Evolutionary conservation across 2,888 invertebrate genomes (phyloP), one percentile per base, ranked within the genome.

Genomic region (Tuberolachnus salignus): DNA sequence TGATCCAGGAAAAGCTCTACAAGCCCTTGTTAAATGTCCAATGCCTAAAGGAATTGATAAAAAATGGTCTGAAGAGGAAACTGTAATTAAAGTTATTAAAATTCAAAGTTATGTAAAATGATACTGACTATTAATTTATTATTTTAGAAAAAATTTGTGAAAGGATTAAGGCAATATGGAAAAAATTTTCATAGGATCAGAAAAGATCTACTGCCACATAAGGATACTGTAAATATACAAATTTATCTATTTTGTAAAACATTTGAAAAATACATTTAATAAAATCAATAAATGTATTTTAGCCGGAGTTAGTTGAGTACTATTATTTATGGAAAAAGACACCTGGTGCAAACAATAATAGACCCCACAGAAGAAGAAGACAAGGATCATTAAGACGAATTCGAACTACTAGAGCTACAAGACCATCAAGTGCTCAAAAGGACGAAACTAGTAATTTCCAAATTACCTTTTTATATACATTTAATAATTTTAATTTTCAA

Each of bases 251-350:
- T 13, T 46, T 34, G n/a, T 55, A 19, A 69, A 63, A 75, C 73
- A 72, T 34, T 63, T 55, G 4, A 23, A 51, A 71, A 44, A 69
- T 80, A 57, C 26, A 55, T 51, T 23, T 81, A 63, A 34, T 34
- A 34, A 51, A 78, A 75, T 46, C 53, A 67, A 64, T 63, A 80
- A 55, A 72, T 64, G 71, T 81, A 78, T 82, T 84, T 21, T 82
- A 92, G 92, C 92, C 96, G 80, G 98, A 99, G 86, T 88, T 99
- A 84, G 97, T 99, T 75, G 97, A 98, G 86, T 99, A 95, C 88
- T 99, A 99, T 87, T 99, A 99, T 88, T 89, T 97, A 85, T 99
- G 99, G 99, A 99, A 99, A 88, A 99, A 98, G 88, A 97, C 98
- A 55, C 96, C 98, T 23, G 96, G 96, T 84, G 98, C 98, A 82